Conservation (phyloP, 2,888 invertebrate species). For the Meandrusa payeni region DNA sequence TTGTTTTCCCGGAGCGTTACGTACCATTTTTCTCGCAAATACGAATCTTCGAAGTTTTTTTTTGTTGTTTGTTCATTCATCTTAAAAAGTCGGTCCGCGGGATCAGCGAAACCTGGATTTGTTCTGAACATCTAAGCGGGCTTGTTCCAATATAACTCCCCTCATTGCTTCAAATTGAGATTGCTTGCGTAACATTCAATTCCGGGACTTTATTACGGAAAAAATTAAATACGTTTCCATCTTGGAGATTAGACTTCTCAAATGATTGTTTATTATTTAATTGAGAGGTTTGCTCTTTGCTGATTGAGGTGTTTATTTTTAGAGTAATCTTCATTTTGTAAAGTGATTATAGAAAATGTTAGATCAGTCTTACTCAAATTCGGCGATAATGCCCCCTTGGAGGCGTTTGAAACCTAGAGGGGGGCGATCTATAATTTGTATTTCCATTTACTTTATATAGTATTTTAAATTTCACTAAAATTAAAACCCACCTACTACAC, state of each 20-base stretch:
- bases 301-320: too few species aligned
- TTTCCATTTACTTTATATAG: too few species aligned
- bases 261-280: conserved; percentile 3
- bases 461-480: too few species aligned
- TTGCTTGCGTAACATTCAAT: conserved; percentile 30
- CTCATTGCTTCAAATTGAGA: conserved; percentile 42
- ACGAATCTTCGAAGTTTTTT: conserved; percentile 17
- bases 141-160: conserved; percentile 38
- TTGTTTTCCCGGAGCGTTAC: conserved; percentile 2
- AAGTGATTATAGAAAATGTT: too few species aligned
- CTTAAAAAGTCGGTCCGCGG: conserved; percentile 31
- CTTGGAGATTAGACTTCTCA: conserved; percentile 18
- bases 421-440: too few species aligned
- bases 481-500: too few species aligned
- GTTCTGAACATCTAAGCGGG: conserved; percentile 35
- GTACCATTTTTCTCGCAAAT: conserved; percentile 16
- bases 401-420: too few species aligned
- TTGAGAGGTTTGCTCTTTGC: neutral
- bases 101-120: conserved; percentile 38
- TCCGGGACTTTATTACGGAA: conserved; percentile 24
- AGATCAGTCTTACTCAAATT: too few species aligned
- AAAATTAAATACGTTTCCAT: conserved; percentile 15
- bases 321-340: too few species aligned
- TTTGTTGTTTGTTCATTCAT: conserved; percentile 30
- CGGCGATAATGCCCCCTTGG: too few species aligned